These are phyloP conservation scores for Dysidea cf. avara DNA, from an alignment of 37 sponge, comb jelly and placozoan species.

Conservation along the genomic window DNA sequence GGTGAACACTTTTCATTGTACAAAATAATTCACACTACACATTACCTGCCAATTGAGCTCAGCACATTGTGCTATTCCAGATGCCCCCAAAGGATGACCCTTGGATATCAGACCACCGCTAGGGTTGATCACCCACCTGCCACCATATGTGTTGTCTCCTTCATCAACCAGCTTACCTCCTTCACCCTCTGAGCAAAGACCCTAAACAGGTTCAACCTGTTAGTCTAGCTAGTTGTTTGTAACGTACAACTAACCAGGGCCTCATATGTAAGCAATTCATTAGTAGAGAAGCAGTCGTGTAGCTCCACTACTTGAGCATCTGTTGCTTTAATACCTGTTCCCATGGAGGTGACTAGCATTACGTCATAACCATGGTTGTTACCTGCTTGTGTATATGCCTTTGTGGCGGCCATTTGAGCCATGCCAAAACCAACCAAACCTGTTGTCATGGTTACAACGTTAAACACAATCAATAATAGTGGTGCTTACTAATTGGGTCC, in stretches of 20 bases:
- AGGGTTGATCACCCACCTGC: conserved; percentile 72
- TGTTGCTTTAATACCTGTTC: conserved; percentile 16
- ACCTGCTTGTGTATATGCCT: conserved; percentile 54
- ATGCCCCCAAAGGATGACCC: conserved; percentile 79
- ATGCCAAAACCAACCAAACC: conserved; percentile 65
- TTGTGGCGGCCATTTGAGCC: conserved; percentile 50
- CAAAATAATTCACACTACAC: neutral
- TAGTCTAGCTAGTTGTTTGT: too few relatives aligned
- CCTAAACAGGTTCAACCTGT: conserved; percentile 9
- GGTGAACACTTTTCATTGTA: too few relatives aligned
- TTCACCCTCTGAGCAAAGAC: conserved; percentile 62
- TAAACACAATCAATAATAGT: neutral
- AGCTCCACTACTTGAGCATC: conserved; percentile 75
- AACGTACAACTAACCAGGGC: conserved; percentile 44
- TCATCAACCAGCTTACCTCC: conserved; percentile 49
- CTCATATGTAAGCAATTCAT: conserved; percentile 76
- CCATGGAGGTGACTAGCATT: too few relatives aligned
- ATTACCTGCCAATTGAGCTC: conserved; percentile 75
- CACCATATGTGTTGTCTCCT: conserved; percentile 73
- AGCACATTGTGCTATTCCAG: conserved; percentile 76
- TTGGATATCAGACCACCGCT: conserved; percentile 68
- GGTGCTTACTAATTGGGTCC: conserved; percentile 49
- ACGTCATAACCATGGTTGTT: neutral
- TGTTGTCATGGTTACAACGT: conserved; percentile 3
- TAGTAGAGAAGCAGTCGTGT: conserved; percentile 78